Evolutionary conservation across 2,888 invertebrate species (phyloP), one percentile per base, ranked within the genome.

Genomic region (Eilema depressum): DNA sequence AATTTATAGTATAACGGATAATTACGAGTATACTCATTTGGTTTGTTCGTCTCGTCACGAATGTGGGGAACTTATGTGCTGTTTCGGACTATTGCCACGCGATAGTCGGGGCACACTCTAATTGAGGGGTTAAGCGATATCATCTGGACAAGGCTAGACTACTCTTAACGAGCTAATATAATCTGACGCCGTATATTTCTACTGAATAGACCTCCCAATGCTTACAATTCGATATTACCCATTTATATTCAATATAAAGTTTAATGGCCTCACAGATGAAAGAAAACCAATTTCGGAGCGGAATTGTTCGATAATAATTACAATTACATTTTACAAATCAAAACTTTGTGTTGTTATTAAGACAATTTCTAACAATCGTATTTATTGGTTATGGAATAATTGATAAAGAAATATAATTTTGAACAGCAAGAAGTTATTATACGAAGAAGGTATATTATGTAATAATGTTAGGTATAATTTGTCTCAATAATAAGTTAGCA

Each of bases 1-100:
- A 94, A 93, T 93, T 91, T 94, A 93, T 93, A 89, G 92, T 89
- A 90, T 91, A 91, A 90, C 91, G 89, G 88, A 91, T 94, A 94
- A 93, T 93, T 94, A 94, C 92, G 89, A 90, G 90, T 89, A 91
- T 85, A 89, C 86, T 90, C 89, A 88, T 90, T 92, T 88, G 86
- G 89, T 88, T 87, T 82, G 89, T 86, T 86, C 84, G 78, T 87
- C 84, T 88, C 89, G 90, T 93, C 92, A 93, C 93, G 93, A 93
- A 86, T 88, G 84, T 84, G 76, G 85, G 80, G 81, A 71, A 79
- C 79, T 77, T 80, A 79, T 89, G 79, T 80, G 83, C 84, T 86
- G 88, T 90, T 86, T 86, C 85, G 87, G 88, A 87, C 89, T 91
- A 91, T 89, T 89, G 86, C 85, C 77, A 80, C 74, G 84, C 86